Conservation (phyloP, 2,888 invertebrate genomes). For the Pardosa pseudoannulata region DNA sequence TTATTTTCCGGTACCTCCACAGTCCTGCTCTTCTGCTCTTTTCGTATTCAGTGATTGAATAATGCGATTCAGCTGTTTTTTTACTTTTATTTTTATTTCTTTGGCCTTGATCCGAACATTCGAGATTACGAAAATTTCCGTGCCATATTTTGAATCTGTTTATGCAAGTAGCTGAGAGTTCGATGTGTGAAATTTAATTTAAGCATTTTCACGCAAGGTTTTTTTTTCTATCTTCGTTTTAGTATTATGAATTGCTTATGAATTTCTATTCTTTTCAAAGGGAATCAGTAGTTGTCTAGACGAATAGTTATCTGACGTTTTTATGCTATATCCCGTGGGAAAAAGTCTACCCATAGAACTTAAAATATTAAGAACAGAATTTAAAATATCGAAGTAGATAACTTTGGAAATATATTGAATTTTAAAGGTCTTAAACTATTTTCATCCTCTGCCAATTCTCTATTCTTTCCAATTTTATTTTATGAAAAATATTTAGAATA, state of each 20-base stretch:
- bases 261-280: conserved; percentile 6
- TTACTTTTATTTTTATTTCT: no score
- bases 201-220: conserved; percentile 42
- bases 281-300: conserved; percentile 44
- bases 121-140: conserved; percentile 55
- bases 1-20: neutral
- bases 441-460: no score
- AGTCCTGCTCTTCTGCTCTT: conserved; percentile 8
- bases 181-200: conserved; percentile 58
- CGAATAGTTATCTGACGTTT: conserved; percentile 30
- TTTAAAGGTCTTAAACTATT: no score
- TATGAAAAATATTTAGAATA: no score
- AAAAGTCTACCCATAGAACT: no score
- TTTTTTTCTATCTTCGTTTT: conserved; percentile 3
- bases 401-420: no score
- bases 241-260: conserved; percentile 56
- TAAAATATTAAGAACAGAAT: no score
- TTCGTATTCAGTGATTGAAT: conserved; percentile 30
- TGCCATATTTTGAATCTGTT: conserved; percentile 59
- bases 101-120: conserved; percentile 44
- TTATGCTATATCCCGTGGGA: neutral
- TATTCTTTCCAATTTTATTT: no score
- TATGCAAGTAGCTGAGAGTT: conserved; percentile 29
- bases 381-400: no score
- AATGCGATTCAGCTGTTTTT: conserved; percentile 59